These are phyloP conservation scores for Siphlonurus alternatus DNA, from an alignment of 2,888 invertebrate genomes.

Conservation along the genomic window DNA sequence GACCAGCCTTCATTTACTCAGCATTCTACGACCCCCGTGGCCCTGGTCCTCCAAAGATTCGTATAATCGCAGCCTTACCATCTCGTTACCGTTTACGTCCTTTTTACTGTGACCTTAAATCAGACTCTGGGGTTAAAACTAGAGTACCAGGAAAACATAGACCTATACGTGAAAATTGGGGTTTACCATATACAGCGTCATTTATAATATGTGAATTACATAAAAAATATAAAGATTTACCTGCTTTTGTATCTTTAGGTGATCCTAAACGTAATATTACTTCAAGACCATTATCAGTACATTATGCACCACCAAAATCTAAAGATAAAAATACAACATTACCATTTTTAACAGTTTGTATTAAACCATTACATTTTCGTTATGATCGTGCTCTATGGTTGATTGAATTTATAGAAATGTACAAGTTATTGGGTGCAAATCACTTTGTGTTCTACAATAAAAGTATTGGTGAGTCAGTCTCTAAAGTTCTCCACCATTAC, in stretches of 20 bases:
- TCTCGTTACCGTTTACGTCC: neutral
- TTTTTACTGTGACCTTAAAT: constrained; percentile 2
- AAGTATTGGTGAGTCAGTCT: constrained; percentile 16
- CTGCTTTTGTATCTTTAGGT: neutral
- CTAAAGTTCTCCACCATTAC: constrained; percentile 17
- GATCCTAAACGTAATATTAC: neutral
- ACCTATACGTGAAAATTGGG: constrained; percentile 7
- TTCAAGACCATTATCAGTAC: neutral
- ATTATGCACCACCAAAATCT: constrained; percentile 13
- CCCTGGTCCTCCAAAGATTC: neutral
- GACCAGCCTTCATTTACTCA: constrained; percentile 7
- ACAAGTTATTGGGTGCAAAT: constrained; percentile 17
- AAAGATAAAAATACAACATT: constrained; percentile 11
- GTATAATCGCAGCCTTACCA: constrained; percentile 2
- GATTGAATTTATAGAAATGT: constrained; percentile 20
- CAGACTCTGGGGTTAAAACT: neutral
- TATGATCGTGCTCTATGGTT: constrained; percentile 18
- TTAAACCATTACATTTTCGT: constrained; percentile 19
- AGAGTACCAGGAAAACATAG: neutral
- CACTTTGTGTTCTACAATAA: constrained; percentile 21
- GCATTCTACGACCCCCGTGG: constrained; percentile 7
- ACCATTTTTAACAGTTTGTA: constrained; percentile 17
- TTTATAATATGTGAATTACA: constrained; percentile 5
- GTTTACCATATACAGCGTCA: constrained; percentile 5
- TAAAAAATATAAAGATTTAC: neutral